Evolutionary conservation across 1,140 invertebrate species (phyloP), one percentile per base, ranked within the genome.

Genomic region (Papilio dardanus): DNA sequence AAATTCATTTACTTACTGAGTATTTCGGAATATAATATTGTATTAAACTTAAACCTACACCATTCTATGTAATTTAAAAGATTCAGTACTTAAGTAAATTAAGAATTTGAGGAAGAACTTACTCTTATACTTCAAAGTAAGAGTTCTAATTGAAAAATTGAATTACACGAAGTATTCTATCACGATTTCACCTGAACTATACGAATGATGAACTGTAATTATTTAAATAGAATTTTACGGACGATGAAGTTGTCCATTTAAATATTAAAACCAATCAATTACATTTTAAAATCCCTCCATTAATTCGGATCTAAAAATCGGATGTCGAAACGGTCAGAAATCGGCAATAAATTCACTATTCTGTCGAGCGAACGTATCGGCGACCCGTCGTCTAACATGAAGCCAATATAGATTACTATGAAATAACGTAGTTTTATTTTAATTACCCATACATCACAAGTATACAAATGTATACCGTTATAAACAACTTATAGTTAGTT

Each of bases 291-390:
- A 69, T n/a, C 67, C 35, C n/a, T 19, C 7, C 35, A 69, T 69
- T 21, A 69, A 69, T 69, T 67, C 7, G 35, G 35, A 40, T 68
- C 66, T 69, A 69, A 69, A 69, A 69, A 69, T 69, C 67, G 33
- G 33, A 35, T 21, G 67, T 69, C 35, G 67, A 35, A 24, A 40
- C 24, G 21, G 67, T 12, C 33, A n/a, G 31, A 12, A 19, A 24
- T 3, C 35, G 14, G 35, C 35, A 19, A 69, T 69, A 69, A 69
- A 69, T 69, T 40, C 5, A n/a, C 10, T 35, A 69, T 24, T 40
- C 54, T 4, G 10, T 28, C 24, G 21, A 28, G 12, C 24, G 24
- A 62, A 28, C 24, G 54, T 62, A 62, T 10, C 54, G 24, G 24
- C 12, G 54, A 62, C 54, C 54, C 10, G 14, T 12, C 54, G 10